Evolutionary conservation across 2,113 vertebrate species (phyloP), one percentile per base, ranked within the genome.

Genomic region (Hypanus sabinus): DNA sequence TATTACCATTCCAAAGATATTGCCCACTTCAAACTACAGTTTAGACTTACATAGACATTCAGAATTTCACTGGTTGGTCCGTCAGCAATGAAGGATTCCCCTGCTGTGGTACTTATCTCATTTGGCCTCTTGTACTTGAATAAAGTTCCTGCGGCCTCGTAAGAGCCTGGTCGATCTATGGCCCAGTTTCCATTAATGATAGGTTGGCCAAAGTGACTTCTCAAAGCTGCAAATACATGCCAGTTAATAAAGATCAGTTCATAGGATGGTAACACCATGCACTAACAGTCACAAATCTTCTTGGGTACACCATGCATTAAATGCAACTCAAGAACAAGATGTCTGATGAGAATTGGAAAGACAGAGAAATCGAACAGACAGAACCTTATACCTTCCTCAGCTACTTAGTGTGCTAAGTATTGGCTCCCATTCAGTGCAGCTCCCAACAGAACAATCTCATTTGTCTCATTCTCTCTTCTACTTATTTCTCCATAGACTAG

Each of bases 171-270:
- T 22, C 94, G 73, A 68, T 94, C 94, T 27, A 94, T 94, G 33
- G 94, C 94, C 94, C 94, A 94, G 94, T 94, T 94, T 94, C 94
- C 94, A 57, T 94, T 94, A 60, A 94, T 94, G 94, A 94, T 90
- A 10, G 94, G 36, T 71, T 92, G 75, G 36, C 94, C 94, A 73
- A 73, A 81, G 62, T 92, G 94, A 91, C 36, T 94, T 91, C 94
- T 87, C 81, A 94, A 36, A 75, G 94, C 94, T 94, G 94, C 36
- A 90, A 62, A 90, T 90, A 88, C 12, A 88, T 62, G n/a, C 85
- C 60, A 68, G 30, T 16, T 68, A 33, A 65, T 33, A 90, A n/a
- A 65, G 14, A 14, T 8, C 30, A 90, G 16, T 20, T 90, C 57
- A 90, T 30, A 68, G 30, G 27, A 90, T 33, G 33, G 33, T 68